Conservation (phyloP, 2,888 invertebrate genomes). For the Dyspetes luteomarginatus region DNA sequence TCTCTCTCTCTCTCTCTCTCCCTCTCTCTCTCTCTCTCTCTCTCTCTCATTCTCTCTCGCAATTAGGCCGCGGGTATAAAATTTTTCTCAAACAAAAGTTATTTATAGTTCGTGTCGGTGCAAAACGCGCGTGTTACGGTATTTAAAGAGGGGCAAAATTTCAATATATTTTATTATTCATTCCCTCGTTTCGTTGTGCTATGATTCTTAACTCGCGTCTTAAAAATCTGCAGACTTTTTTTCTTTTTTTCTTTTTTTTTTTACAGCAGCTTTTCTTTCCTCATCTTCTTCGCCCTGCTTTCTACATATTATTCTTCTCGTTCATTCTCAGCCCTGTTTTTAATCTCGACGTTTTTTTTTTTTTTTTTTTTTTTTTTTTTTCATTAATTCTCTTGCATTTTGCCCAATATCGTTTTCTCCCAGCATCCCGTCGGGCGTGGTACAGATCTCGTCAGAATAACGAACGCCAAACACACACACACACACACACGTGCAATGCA, state of each 20-base stretch:
- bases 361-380: neutral
- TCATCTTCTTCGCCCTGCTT: no score
- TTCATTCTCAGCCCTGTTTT: no score
- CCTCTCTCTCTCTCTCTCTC: neutral
- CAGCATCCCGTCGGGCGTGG: neutral
- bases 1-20: constrained; percentile 17
- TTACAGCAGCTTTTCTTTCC: no score
- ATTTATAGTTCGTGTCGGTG: constrained; percentile 55
- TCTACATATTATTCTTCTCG: no score
- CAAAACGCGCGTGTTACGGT: constrained; percentile 46
- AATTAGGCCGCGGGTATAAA: constrained; percentile 33
- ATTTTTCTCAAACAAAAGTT: constrained; percentile 48
- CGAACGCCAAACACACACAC: neutral
- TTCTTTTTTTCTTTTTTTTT: no score
- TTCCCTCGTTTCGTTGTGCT: no score
- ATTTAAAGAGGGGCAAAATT: constrained; percentile 30
- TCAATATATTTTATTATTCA: no score
- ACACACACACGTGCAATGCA: neutral
- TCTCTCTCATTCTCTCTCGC: neutral
- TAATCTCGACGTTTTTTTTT: constrained; percentile 46
- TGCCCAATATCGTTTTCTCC: constrained; percentile 6
- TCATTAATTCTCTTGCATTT: neutral
- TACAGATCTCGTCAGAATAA: neutral
- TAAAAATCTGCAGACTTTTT: no score
- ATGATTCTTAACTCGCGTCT: no score